phyloP scores from a whole-genome alignment of 2,888 invertebrate species.

The Hypselothyrea guttata region DNA sequence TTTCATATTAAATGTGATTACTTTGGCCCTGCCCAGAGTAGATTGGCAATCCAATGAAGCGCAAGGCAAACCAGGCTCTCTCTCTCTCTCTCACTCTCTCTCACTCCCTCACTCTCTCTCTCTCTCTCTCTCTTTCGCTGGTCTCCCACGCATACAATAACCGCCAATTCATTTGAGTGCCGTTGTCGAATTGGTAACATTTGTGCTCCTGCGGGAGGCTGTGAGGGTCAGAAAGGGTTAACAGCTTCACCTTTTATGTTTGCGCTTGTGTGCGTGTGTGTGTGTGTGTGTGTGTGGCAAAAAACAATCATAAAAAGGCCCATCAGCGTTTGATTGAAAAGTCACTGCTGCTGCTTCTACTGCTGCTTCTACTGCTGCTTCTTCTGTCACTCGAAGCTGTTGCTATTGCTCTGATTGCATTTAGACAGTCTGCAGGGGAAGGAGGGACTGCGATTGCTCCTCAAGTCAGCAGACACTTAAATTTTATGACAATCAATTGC shows the following conservation, averaged over 20 bases:
- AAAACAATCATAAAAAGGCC: constrained; percentile 59
- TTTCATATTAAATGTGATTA: constrained; percentile 79
- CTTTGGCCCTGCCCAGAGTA: constrained; percentile 69
- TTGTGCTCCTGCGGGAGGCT: constrained; percentile 56
- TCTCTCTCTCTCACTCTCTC: background rate
- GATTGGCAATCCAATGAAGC: constrained; percentile 73
- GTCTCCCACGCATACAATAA: constrained; percentile 45
- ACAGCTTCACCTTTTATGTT: constrained; percentile 40
- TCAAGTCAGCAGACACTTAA: constrained; percentile 39
- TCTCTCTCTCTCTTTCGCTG: background rate
- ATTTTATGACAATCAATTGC: constrained; percentile 66
- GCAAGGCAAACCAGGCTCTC: constrained; percentile 62
- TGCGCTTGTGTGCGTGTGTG: constrained; percentile 1
- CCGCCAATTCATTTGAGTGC: constrained; percentile 78
- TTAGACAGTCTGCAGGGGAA: constrained; percentile 1
- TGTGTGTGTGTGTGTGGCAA: background rate
- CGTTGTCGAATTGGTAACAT: constrained; percentile 76
- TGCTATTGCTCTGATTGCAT: constrained; percentile 67
- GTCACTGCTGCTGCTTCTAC: constrained; percentile 30
- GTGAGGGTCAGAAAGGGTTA: constrained; percentile 69
- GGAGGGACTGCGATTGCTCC: no score
- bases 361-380: background rate
- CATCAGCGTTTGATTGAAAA: constrained; percentile 73
- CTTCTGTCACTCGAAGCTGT: constrained; percentile 43
- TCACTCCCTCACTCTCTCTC: constrained; percentile 1